Percentiles rank a stretch among this genome's conserved stretches.
Conservation (phyloP, 2,888 invertebrate species). For the Bugulina stolonifera region DNA sequence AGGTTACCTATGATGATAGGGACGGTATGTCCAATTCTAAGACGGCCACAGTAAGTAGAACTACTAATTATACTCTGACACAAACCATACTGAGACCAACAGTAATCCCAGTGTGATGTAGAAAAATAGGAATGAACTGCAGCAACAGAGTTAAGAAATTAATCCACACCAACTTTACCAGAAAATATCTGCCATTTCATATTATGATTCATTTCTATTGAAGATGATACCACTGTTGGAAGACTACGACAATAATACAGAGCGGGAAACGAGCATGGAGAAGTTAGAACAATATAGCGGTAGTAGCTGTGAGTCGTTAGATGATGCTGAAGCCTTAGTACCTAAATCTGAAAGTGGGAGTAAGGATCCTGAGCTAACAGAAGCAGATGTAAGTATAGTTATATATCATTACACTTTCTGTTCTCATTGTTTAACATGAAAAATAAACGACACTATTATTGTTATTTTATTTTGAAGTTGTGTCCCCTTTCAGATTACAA, state of each 20-base stretch:
- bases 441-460: no score
- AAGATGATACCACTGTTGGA: not conserved
- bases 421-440: not conserved
- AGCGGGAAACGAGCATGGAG: not conserved
- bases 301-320: slow-evolving; percentile 13
- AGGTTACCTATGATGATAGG: not conserved
- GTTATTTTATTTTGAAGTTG: no score
- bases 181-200: no score
- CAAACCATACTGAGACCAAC: no score
- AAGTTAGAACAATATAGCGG: not conserved
- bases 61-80: no score
- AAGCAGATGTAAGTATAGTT: slow-evolving; percentile 2
- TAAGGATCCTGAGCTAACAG: slow-evolving; percentile 7
- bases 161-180: no score
- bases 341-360: slow-evolving; percentile 10
- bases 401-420: not conserved
- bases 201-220: no score
- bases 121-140: no score
- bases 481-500: not conserved
- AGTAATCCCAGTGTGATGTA: no score
- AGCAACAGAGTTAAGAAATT: no score
- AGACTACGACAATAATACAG: not conserved
- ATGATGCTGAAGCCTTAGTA: slow-evolving; percentile 24
- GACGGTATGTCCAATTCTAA: slow-evolving; percentile 19
- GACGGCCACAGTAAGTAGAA: slow-evolving; percentile 9